phyloP scores from a whole-genome alignment of 1,140 invertebrate species.

The Bursaphelenchus mucronatus region DNA sequence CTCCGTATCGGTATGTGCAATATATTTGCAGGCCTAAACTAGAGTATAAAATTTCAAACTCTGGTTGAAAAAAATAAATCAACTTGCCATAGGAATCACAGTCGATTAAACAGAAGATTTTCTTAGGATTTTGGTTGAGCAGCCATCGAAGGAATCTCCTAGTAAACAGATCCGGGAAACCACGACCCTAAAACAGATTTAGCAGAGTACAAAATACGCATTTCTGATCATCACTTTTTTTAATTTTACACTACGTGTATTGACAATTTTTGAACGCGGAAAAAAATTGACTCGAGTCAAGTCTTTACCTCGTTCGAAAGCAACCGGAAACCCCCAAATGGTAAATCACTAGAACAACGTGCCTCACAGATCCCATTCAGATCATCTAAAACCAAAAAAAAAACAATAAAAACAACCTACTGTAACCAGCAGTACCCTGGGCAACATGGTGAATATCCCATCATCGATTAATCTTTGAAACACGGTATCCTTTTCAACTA shows the following conservation, averaged over 20 bases:
- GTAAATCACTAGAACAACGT: too few relatives aligned
- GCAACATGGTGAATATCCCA: slow-evolving; percentile 5
- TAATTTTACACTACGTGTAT: too few relatives aligned
- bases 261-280: too few relatives aligned
- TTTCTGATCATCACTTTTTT: too few relatives aligned
- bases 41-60: background rate
- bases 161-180: slow-evolving; percentile 1
- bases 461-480: slow-evolving; percentile 11
- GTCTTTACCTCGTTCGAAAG: too few relatives aligned
- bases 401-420: background rate
- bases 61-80: background rate
- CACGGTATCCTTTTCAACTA: slow-evolving; percentile 13
- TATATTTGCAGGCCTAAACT: slow-evolving; percentile 11
- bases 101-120: slow-evolving; percentile 10
- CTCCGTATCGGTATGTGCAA: slow-evolving; percentile 14
- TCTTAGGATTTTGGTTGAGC: background rate
- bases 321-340: too few relatives aligned
- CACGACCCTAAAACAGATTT: background rate
- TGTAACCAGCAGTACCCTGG: slow-evolving; percentile 10
- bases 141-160: slow-evolving; percentile 11
- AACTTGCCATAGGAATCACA: slow-evolving; percentile 4
- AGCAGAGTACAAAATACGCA: too few relatives aligned
- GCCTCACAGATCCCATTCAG: too few relatives aligned
- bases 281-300: too few relatives aligned
- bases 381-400: background rate